phyloP scores from a whole-genome alignment of 2,113 vertebrate species.

The Sceloporus tristichus region DNA sequence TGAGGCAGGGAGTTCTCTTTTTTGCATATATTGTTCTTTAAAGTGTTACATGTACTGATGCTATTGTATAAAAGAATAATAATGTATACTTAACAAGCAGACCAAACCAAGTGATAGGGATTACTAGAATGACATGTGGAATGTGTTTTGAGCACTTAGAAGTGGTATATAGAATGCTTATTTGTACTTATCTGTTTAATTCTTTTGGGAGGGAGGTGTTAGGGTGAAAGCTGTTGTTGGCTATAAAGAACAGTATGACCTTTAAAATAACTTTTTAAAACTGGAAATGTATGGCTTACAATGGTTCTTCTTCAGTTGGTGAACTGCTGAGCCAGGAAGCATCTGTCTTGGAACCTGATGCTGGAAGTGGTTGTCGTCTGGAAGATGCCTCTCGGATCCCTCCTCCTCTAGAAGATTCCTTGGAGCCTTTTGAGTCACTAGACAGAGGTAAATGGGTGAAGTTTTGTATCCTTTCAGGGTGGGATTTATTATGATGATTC shows the following conservation, averaged over 20 bases:
- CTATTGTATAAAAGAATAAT: not conserved
- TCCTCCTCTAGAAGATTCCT: conserved; percentile 73
- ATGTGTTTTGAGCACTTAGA: not conserved
- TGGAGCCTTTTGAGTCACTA: conserved; percentile 81
- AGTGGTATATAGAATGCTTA: not conserved
- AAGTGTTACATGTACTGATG: not conserved
- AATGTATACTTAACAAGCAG: not conserved
- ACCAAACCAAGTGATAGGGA: not conserved
- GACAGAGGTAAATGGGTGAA: conserved; percentile 68
- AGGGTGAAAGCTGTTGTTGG: not conserved
- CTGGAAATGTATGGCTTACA: conserved; percentile 76
- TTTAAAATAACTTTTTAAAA: conserved; percentile 58
- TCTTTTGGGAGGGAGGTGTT: not conserved
- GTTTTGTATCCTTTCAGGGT: not conserved
- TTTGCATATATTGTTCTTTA: not conserved
- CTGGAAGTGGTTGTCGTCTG: conserved; percentile 70
- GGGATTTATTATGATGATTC: fast-evolving
- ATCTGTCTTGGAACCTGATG: conserved; percentile 68
- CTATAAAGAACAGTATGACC: not conserved
- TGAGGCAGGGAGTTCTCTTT: not conserved
- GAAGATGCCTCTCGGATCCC: conserved; percentile 74
- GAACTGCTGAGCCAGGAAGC: conserved; percentile 73
- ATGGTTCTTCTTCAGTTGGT: conserved; percentile 52
- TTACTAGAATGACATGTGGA: not conserved
- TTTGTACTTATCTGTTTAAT: not conserved